Percentiles rank a stretch among this genome's conserved stretches.
phyloP scores from a whole-genome alignment of 2,888 invertebrate genomes.

The Dascillus cervinus region DNA sequence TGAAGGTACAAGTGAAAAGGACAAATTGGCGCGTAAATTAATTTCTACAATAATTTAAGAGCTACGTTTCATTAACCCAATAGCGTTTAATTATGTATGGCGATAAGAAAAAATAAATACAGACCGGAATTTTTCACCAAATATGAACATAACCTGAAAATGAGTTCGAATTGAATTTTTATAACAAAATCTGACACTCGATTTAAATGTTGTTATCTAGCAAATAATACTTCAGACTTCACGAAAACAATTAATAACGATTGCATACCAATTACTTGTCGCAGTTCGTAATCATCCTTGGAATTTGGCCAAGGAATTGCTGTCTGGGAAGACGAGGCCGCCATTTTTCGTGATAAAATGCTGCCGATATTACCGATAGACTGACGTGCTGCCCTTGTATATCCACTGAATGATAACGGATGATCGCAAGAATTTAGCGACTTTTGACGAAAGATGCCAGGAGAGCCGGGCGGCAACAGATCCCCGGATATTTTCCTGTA shows the following conservation, averaged over 20 bases:
- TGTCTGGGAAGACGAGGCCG: slow-evolving; percentile 47
- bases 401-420: slow-evolving; percentile 36
- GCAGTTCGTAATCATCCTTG: slow-evolving; percentile 86
- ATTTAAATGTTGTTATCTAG: slow-evolving; percentile 1
- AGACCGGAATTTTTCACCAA: slow-evolving; percentile 35
- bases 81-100: too few relatives aligned
- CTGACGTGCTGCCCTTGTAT: slow-evolving; percentile 40
- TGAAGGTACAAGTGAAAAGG: slow-evolving; percentile 3
- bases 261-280: slow-evolving; percentile 84
- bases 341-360: slow-evolving; percentile 55
- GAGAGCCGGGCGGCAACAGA: slow-evolving; percentile 51
- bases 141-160: slow-evolving; percentile 36
- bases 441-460: slow-evolving; percentile 54
- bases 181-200: slow-evolving; percentile 2
- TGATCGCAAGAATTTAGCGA: slow-evolving; percentile 41
- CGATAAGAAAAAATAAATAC: slow-evolving; percentile 19
- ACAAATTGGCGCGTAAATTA: too few relatives aligned
- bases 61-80: too few relatives aligned
- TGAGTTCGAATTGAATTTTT: slow-evolving; percentile 6
- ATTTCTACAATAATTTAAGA: too few relatives aligned
- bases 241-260: too few relatives aligned
- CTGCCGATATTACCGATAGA: slow-evolving; percentile 45
- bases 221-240: too few relatives aligned
- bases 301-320: slow-evolving; percentile 74
- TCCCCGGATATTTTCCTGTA: slow-evolving; percentile 54